Evolutionary conservation across 2,113 vertebrate genomes (phyloP), one percentile per base, ranked within the genome.

Genomic region (Phalacrocorax pelagicus): DNA sequence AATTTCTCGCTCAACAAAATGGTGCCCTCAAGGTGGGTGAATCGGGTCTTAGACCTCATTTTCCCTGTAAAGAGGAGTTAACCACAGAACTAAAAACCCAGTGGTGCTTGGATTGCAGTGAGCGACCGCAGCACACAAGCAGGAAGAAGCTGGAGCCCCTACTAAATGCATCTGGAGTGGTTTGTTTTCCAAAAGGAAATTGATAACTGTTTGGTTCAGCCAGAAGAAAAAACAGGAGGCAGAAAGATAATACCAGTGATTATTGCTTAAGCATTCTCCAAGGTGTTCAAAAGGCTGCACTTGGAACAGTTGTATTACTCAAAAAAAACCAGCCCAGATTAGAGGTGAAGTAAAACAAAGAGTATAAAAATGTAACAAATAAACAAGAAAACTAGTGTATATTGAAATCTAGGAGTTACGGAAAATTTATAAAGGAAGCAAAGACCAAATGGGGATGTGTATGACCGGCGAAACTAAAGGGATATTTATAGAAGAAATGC

Each of bases 81-180:
- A 46, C 7, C 19, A 4, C 9, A 22, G 17, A 40, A 29, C 4
- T 21, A 38, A 42, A 2, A 46, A 4, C 1, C 26, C 51, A 13
- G 54, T 10, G 2, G 55, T 15, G 44, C 36, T 26, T 3, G 22
- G 46, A 1, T 2, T 44, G 67, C 65, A 5, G 42, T 0, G 9
- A 49, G 55, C 4, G 20, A 23, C 12, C 23, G 1, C 15, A 4
- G 40, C 7, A 3, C 12, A 0, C 26, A 8, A 22, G 20, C 6
- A 6, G 69, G 13, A 63, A 1, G 1, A 27, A 27, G 71, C 71
- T 14, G 34, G 11, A 38, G 63, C 46, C 75, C 3, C 4, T 6
- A 10, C 9, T 5, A 42, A 61, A 40, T 20, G 18, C 34, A 38
- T 11, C n/a, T 8, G 42, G 30, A 54, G 42, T 5, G 0, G 0